Conservation (phyloP, 2,888 invertebrate species). For the Lysandra coridon region DNA sequence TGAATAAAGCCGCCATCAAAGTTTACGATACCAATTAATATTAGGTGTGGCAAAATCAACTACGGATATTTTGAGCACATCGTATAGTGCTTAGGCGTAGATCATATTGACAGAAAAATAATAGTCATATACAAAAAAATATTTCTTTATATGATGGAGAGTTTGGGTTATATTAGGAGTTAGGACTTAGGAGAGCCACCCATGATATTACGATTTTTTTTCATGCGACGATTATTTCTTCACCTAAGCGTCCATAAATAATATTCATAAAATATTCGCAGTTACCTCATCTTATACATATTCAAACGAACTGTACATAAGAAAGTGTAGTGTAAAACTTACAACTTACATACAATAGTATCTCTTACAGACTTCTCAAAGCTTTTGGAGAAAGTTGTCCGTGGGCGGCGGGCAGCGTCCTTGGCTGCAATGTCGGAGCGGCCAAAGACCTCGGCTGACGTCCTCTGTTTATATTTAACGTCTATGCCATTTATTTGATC, state of each 20-base stretch:
- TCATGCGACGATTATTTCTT: no score
- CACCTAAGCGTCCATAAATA: no score
- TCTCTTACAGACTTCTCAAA: conserved; percentile 11
- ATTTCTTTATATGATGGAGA: no score
- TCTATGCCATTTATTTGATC: conserved; percentile 13
- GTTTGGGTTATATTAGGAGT: no score
- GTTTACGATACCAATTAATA: not conserved
- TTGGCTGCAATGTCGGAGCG: conserved; percentile 28
- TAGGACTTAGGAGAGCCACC: no score
- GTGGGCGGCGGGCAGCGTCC: conserved; percentile 26
- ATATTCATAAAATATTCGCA: not conserved
- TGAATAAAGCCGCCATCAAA: not conserved
- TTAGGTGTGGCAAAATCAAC: no score
- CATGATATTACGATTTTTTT: no score
- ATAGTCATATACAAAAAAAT: no score
- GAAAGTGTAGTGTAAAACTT: not conserved
- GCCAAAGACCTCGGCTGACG: conserved; percentile 28
- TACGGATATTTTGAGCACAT: not conserved
- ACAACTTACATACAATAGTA: not conserved
- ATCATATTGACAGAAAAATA: not conserved
- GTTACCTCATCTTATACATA: not conserved
- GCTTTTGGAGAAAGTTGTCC: conserved; percentile 29
- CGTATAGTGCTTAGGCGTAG: not conserved
- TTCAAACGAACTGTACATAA: not conserved
- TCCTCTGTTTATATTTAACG: conserved; percentile 29